Conservation (phyloP, 2,888 invertebrate species). For the Eristalis intricaria region DNA sequence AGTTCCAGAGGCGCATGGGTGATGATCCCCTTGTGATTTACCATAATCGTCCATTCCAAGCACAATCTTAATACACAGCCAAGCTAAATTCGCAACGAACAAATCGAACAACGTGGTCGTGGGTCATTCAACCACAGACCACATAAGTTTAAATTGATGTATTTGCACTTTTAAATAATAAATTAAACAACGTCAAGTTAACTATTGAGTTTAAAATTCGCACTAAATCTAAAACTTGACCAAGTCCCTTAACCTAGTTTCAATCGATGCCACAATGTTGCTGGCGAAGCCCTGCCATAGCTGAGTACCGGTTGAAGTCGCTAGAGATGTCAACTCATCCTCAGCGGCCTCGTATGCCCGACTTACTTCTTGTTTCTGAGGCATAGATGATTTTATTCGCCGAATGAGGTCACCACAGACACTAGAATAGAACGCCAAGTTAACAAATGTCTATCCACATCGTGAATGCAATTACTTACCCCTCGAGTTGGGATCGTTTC, state of each 20-base stretch:
- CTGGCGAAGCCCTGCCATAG: constrained; percentile 24
- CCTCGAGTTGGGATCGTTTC: constrained; percentile 29
- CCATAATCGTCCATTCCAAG: too few relatives aligned
- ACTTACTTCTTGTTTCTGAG: background rate
- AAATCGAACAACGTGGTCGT: too few relatives aligned
- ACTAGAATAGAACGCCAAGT: background rate
- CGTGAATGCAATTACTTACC: background rate
- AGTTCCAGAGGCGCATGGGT: too few relatives aligned
- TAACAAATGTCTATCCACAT: background rate
- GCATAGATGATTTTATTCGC: background rate
- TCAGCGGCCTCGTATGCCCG: background rate
- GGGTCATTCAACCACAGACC: background rate
- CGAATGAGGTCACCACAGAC: background rate
- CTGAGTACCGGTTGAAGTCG: background rate
- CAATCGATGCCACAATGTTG: constrained; percentile 8
- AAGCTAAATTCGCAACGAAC: too few relatives aligned
- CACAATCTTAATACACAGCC: too few relatives aligned
- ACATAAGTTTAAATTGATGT: background rate
- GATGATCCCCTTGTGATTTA: too few relatives aligned
- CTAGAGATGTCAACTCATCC: background rate
- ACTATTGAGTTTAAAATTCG: background rate
- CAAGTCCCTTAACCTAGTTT: background rate
- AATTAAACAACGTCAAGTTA: background rate
- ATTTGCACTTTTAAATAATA: constrained; percentile 3
- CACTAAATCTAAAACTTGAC: constrained; percentile 3